These are phyloP conservation scores for Drosophila sulfurigaster DNA, from an alignment of 1,140 invertebrate genomes.

Conservation along the genomic window DNA sequence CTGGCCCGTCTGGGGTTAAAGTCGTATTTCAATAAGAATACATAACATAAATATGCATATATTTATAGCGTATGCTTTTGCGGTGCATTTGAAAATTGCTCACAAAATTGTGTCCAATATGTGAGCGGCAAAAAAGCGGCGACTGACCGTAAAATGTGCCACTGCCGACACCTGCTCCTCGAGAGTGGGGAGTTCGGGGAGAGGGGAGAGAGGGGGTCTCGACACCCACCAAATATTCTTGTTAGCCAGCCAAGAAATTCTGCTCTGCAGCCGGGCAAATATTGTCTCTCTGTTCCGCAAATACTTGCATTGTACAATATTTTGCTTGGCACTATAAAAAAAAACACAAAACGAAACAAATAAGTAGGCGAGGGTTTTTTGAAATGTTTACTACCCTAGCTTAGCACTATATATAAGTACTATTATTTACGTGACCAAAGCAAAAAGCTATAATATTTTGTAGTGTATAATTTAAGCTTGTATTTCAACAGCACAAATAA, in stretches of 20 bases:
- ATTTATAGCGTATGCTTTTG: constrained; percentile 71
- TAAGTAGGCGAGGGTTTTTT: background rate
- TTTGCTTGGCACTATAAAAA: constrained; percentile 31
- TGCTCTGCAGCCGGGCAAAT: constrained; percentile 64
- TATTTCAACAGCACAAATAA: too few relatives aligned
- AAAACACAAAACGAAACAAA: background rate
- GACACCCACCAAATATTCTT: constrained; percentile 40
- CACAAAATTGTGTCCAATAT: constrained; percentile 69
- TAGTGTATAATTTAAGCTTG: too few relatives aligned
- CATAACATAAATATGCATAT: constrained; percentile 68
- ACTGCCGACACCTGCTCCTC: constrained; percentile 64
- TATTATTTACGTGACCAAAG: too few relatives aligned
- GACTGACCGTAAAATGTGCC: constrained; percentile 61
- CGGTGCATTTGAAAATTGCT: constrained; percentile 78
- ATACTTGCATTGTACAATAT: constrained; percentile 35
- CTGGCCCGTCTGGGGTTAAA: constrained; percentile 28
- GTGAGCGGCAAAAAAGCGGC: constrained; percentile 46
- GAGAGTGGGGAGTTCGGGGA: background rate
- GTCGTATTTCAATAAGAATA: constrained; percentile 70
- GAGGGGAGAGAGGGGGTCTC: background rate
- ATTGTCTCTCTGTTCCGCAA: constrained; percentile 48
- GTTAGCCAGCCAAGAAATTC: constrained; percentile 70
- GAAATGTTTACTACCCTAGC: background rate
- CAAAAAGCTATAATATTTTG: too few relatives aligned
- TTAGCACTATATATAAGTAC: background rate